Evolutionary conservation across 2,888 invertebrate genomes (phyloP), one percentile per base, ranked within the genome.

Genomic region (Campopleginae sp.): DNA sequence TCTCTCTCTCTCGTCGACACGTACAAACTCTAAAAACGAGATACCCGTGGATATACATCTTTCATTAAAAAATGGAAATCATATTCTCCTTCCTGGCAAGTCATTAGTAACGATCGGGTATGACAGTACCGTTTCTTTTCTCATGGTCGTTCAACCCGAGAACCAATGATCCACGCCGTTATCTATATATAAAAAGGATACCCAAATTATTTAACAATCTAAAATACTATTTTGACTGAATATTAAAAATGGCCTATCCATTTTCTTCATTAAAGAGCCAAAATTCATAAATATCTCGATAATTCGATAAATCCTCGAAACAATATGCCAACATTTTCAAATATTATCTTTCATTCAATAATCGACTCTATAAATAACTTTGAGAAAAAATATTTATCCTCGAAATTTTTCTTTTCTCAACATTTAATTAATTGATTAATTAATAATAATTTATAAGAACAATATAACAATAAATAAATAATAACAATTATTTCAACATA

Each of bases 41-140:
- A 46, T 61, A 58, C 23, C 51, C 44, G 46, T 48, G 58, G 72
- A 76, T 58, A 77, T 71, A 76, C 48, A 80, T 71, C 46, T 84
- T 84, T 84, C 66, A 72, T 76, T 54, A 70, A 77, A 84, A 84
- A 77, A 80, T 84, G 80, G 80, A 84, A 80, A 84, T 84, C 48
- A 71, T 71, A 80, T 80, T 80, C 79, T 48, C 48, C 80, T 66
- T 71, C 48, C 84, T 58, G 46, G 17, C 71, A 58, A 84, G 77
- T 84, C 65, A 77, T 80, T 84, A 76, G 84, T 77, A 84, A 84
- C 65, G 71, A 66, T 58, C 65, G 71, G 72, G 72, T 72, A 74
- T 82, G 71, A 72, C 77, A 76, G 76, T 84, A 84, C 80, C 84
- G 84, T 84, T 84, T 77, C 66, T 74, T 31, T 80, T 44, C 70